Conservation (phyloP, 2,888 invertebrate genomes). For the Heliothis peltigera region DNA sequence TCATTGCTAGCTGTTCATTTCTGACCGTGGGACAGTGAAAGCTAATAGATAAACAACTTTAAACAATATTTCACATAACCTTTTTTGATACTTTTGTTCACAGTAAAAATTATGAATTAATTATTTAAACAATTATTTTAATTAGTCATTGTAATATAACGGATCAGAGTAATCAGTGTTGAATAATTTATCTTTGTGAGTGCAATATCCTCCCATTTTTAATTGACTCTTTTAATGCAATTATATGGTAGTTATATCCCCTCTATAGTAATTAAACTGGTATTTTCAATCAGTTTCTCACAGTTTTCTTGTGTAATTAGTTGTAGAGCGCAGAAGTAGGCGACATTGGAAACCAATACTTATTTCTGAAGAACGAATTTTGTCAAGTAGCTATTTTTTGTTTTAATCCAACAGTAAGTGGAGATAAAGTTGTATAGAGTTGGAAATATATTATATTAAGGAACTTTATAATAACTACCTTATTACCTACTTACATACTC, state of each 20-base stretch:
- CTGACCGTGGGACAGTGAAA: conserved; percentile 82
- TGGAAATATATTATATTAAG: not conserved
- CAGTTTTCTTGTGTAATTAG: conserved; percentile 34
- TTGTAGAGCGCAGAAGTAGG: not conserved
- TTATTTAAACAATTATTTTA: conserved; percentile 56
- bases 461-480: too few species aligned
- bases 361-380: conserved; percentile 2
- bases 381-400: conserved; percentile 11
- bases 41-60: conserved; percentile 72
- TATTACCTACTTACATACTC: too few species aligned
- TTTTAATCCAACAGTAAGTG: conserved; percentile 7
- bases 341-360: conserved; percentile 16
- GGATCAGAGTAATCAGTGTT: conserved; percentile 49
- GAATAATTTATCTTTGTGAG: conserved; percentile 29
- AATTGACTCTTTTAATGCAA: too few species aligned
- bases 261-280: conserved; percentile 6
- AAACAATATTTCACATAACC: conserved; percentile 80
- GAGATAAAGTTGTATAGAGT: too few species aligned
- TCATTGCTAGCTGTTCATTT: conserved; percentile 51
- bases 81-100: conserved; percentile 67
- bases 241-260: too few species aligned
- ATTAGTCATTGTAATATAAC: conserved; percentile 56
- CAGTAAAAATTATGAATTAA: conserved; percentile 60
- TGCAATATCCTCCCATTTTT: conserved; percentile 21
- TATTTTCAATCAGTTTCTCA: conserved; percentile 25